Conservation (phyloP, 92 coral and sea anemone genomes). For the Siderastrea radians region DNA sequence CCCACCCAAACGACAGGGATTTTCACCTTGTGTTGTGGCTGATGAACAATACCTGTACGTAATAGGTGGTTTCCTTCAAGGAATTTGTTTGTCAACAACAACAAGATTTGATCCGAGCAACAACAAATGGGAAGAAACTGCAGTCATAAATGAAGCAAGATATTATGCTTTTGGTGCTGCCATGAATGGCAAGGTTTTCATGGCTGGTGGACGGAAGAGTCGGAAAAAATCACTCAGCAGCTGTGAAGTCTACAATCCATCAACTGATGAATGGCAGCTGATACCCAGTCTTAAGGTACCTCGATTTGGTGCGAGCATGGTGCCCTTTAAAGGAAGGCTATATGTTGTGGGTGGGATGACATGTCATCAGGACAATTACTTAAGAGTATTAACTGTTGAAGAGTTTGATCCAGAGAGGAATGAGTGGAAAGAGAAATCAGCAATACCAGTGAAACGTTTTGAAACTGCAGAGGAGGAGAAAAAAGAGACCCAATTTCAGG, state of each 20-base stretch:
- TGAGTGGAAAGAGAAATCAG: background rate
- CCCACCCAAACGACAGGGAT: background rate
- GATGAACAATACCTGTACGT: background rate
- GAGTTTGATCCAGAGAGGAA: constrained; percentile 2
- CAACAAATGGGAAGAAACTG: constrained; percentile 76
- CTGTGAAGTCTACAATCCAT: constrained; percentile 13
- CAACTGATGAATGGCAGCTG: background rate
- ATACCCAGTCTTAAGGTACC: background rate
- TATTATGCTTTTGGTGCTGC: constrained; percentile 17
- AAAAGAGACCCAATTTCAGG: background rate
- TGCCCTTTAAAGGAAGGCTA: background rate
- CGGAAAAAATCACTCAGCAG: background rate
- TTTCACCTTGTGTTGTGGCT: background rate
- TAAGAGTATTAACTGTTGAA: background rate
- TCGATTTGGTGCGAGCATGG: constrained; percentile 3
- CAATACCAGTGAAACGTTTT: constrained; percentile 10
- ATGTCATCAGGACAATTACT: no score
- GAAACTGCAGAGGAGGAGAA: background rate
- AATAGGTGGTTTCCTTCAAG: background rate
- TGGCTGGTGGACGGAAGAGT: background rate
- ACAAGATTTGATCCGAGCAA: constrained; percentile 77
- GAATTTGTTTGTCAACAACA: background rate
- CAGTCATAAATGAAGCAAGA: constrained; percentile 49
- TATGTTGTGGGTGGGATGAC: constrained; percentile 16
- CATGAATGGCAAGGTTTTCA: constrained; percentile 1